Conservation (phyloP, 2,797 vertebrate genomes). For the Sebastes itinus region DNA sequence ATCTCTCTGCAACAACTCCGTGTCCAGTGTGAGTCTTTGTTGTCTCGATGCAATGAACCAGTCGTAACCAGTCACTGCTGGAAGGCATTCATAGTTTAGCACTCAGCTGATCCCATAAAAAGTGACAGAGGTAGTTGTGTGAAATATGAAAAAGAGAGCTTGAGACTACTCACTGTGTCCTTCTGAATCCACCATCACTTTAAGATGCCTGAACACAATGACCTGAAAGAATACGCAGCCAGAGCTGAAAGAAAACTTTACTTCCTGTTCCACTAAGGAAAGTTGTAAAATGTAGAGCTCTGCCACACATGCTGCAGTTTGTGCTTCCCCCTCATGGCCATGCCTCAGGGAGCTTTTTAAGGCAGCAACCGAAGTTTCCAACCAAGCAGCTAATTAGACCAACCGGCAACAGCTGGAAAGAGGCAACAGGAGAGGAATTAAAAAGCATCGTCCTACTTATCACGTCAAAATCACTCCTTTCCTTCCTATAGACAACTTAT, state of each 20-base stretch:
- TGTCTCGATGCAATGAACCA: not conserved
- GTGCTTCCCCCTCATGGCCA: not conserved
- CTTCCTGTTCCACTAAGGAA: not conserved
- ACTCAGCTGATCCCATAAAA: not conserved
- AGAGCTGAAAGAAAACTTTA: not conserved
- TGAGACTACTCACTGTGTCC: not conserved
- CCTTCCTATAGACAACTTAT: not conserved
- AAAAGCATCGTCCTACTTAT: constrained; percentile 13
- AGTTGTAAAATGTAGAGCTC: not conserved
- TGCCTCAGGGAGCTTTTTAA: constrained; percentile 16
- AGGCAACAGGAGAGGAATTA: not conserved
- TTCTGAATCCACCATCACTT: not conserved
- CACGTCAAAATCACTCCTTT: not conserved
- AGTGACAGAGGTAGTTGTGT: not conserved
- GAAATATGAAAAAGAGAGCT: not conserved
- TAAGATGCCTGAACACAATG: not conserved
- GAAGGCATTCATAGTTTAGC: not conserved
- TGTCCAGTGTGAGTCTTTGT: not conserved
- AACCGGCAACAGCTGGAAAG: constrained; percentile 22
- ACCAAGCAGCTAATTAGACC: constrained; percentile 33
- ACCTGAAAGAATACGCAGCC: not conserved
- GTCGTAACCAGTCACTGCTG: not conserved
- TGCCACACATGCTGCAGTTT: not conserved
- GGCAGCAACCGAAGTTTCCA: constrained; percentile 10
- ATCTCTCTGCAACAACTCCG: too few species aligned